Base-by-base conservation (phyloP, 2,888 invertebrate species). In the Stegana nigrithorax region DNA sequence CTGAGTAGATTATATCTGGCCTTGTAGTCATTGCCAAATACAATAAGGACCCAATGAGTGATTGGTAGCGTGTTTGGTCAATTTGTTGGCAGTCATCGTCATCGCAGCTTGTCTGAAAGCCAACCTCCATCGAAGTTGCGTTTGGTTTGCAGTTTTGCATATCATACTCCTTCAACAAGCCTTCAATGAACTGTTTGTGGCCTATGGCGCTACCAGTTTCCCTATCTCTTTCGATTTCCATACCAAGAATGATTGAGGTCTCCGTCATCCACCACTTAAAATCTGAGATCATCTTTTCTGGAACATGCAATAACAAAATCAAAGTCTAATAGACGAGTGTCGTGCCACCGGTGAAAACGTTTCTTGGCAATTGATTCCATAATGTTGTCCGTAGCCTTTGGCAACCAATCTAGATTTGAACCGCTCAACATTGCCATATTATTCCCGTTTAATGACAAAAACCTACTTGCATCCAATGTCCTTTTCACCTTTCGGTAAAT, bases 271-370 rank as follows among this genome's bases (percentile, higher is more conserved):
- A 63, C 55, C 0, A 64, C 47, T 1, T 71, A 58, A 23, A 70
- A 66, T 12, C 47, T 39, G 7, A 72, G 29, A 6, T 69, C 65
- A 19, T 53, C 44, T 51, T 61, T 29, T 2, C 27, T 53, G 2
- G 63, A 59, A 51, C 68, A 59, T 7, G 61, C 67, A 6, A 67
- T 6, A 50, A 72, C 65, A 5, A 71, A 57, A 51, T 71, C 67
- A 39, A 69, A n/a, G n/a, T n/a, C n/a, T n/a, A n/a, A n/a, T n/a
- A n/a, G n/a, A n/a, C n/a, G n/a, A n/a, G n/a, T n/a, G n/a, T n/a
- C n/a, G n/a, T n/a, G n/a, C n/a, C n/a, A n/a, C n/a, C n/a, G n/a
- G n/a, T n/a, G n/a, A n/a, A n/a, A n/a, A n/a, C n/a, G n/a, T n/a
- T n/a, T n/a, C n/a, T n/a, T n/a, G n/a, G n/a, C n/a, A n/a, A n/a